phyloP scores from a whole-genome alignment of 2,888 invertebrate species.

The Barypeithes pellucidus region DNA sequence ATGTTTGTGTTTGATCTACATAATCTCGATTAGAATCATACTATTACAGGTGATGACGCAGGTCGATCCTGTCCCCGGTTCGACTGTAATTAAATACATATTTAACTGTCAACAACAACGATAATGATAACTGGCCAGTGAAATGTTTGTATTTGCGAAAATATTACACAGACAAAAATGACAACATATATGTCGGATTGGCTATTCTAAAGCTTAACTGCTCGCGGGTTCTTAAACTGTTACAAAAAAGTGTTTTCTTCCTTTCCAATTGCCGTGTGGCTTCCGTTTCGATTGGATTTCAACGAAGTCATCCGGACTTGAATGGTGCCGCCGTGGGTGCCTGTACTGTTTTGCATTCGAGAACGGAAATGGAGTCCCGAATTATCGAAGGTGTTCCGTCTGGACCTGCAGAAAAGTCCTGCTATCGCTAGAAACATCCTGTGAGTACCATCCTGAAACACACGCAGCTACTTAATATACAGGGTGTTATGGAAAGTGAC shows the following conservation, averaged over 20 bases:
- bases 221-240: conserved; percentile 10
- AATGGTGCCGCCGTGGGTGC: conserved; percentile 53
- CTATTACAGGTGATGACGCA: no score
- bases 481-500: no score
- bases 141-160: no score
- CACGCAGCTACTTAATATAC: no score
- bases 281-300: conserved; percentile 48
- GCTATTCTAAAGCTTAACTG: neutral
- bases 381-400: conserved; percentile 60
- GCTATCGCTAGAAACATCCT: conserved; percentile 67
- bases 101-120: no score
- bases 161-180: no score
- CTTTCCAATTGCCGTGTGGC: conserved; percentile 53
- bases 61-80: no score
- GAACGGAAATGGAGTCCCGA: conserved; percentile 63
- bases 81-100: no score
- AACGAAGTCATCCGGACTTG: conserved; percentile 58
- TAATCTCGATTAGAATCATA: no score
- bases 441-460: conserved; percentile 70
- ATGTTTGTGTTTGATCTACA: no score
- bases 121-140: no score
- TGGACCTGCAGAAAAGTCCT: conserved; percentile 60
- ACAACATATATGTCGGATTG: no score
- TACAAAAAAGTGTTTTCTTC: conserved; percentile 58
- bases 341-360: conserved; percentile 56